Conservation (phyloP, 2,113 vertebrate genomes). For the Agapornis roseicollis region DNA sequence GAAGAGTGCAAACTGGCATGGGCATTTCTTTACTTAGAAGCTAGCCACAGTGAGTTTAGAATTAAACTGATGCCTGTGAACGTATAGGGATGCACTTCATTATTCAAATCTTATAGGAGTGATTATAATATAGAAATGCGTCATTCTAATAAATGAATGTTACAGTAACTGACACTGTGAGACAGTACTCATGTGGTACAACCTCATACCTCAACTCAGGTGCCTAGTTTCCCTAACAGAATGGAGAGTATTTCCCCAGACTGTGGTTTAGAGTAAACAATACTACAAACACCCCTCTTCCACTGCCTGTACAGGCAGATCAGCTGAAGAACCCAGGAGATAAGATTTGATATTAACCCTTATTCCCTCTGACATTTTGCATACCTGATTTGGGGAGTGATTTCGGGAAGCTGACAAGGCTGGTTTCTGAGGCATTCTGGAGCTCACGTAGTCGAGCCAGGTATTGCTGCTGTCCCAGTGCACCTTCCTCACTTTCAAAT, state of each 20-base stretch:
- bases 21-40: neutral
- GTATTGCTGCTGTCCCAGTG: conserved; percentile 91
- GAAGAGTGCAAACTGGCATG: neutral
- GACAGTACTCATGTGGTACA: neutral
- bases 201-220: neutral
- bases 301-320: neutral
- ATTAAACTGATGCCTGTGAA: neutral
- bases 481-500: conserved; percentile 86
- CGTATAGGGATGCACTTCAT: neutral
- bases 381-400: conserved; percentile 82
- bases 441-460: conserved; percentile 91
- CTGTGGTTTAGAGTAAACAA: neutral
- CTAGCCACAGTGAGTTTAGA: neutral
- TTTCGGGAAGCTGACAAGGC: conserved; percentile 88
- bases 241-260: neutral
- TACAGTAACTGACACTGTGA: neutral
- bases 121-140: neutral
- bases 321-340: neutral
- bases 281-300: neutral
- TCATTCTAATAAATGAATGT: neutral
- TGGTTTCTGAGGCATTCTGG: conserved; percentile 89
- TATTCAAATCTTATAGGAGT: neutral
- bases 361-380: neutral
- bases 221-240: neutral
- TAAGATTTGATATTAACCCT: neutral